Evolutionary conservation across 1,140 invertebrate genomes (phyloP).

Genomic region (Drosophila suzukii): DNA sequence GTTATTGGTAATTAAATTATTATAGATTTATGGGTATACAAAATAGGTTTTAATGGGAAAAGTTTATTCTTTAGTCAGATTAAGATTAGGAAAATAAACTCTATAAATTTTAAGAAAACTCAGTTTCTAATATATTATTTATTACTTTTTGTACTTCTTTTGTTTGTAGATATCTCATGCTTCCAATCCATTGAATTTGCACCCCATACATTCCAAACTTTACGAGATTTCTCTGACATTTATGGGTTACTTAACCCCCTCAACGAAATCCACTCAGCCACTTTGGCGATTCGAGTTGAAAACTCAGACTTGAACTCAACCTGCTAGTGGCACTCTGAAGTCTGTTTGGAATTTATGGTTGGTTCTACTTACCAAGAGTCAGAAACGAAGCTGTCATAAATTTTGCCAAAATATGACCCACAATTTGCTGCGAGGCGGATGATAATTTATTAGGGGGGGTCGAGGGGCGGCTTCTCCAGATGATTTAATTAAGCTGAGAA

Average conservation of each 20-base stretch:
- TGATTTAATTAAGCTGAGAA: conserved; percentile 77
- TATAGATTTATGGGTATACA: background rate
- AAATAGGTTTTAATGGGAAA: no score
- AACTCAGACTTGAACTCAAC: conserved; percentile 43
- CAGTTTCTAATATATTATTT: background rate
- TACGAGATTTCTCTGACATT: conserved; percentile 26
- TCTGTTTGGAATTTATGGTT: conserved; percentile 63
- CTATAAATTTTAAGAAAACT: background rate
- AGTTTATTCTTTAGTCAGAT: background rate
- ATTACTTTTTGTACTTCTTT: background rate
- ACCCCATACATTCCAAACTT: conserved; percentile 21
- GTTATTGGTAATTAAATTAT: background rate
- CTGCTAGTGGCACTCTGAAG: conserved; percentile 41
- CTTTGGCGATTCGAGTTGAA: conserved; percentile 26
- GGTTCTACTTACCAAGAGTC: conserved; percentile 67
- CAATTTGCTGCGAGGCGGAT: conserved; percentile 30
- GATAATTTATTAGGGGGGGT: conserved; percentile 45
- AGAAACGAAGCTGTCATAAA: conserved; percentile 62
- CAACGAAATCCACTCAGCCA: conserved; percentile 25
- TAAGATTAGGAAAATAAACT: background rate
- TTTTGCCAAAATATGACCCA: conserved; percentile 59
- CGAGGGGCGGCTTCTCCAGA: conserved; percentile 16
- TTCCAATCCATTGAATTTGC: conserved; percentile 19
- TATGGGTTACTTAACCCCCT: conserved; percentile 21
- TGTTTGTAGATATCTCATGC: background rate